Percentiles rank a stretch among this genome's conserved stretches.
phyloP scores from a whole-genome alignment of 2,797 vertebrate species.

The Echiichthys vipera region DNA sequence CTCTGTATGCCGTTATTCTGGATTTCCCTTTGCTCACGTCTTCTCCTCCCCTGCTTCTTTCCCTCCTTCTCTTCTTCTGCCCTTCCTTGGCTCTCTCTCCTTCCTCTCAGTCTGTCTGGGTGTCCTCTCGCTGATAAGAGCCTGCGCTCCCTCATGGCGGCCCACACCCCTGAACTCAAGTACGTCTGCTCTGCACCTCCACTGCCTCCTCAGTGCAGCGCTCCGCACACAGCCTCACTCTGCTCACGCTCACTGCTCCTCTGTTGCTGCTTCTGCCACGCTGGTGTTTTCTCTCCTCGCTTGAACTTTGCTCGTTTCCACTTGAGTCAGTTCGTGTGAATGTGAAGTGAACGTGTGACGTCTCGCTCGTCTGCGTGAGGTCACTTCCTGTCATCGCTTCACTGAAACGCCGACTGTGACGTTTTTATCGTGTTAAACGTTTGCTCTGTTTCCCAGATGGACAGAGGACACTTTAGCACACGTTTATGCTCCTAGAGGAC shows the following conservation, averaged over 20 bases:
- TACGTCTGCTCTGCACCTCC: constrained; percentile 88
- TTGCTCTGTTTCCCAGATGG: too few relatives aligned
- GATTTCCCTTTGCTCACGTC: constrained; percentile 76
- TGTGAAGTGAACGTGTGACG: constrained; percentile 24
- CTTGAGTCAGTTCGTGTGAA: constrained; percentile 44
- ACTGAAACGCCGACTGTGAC: too few relatives aligned
- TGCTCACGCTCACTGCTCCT: constrained; percentile 61
- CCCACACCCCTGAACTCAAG: constrained; percentile 99
- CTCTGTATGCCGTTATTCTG: constrained; percentile 78
- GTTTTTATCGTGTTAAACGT: too few relatives aligned
- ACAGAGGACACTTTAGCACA: too few relatives aligned
- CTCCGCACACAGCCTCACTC: constrained; percentile 42
- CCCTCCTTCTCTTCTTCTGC: constrained; percentile 38
- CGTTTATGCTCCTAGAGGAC: too few relatives aligned
- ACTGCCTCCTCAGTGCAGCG: constrained; percentile 59
- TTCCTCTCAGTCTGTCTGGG: constrained; percentile 95
- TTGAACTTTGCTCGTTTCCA: constrained; percentile 42
- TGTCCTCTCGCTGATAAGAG: constrained; percentile 99
- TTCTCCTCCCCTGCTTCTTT: constrained; percentile 53
- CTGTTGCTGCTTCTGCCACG: constrained; percentile 55
- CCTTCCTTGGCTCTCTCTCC: constrained; percentile 42
- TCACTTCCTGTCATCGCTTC: too few relatives aligned
- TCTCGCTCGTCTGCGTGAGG: too few relatives aligned
- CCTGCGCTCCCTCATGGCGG: constrained; percentile 99
- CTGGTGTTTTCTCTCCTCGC: background rate